Conservation (phyloP, 1,140 invertebrate species). For the Trachymyrmex septentrionalis region DNA sequence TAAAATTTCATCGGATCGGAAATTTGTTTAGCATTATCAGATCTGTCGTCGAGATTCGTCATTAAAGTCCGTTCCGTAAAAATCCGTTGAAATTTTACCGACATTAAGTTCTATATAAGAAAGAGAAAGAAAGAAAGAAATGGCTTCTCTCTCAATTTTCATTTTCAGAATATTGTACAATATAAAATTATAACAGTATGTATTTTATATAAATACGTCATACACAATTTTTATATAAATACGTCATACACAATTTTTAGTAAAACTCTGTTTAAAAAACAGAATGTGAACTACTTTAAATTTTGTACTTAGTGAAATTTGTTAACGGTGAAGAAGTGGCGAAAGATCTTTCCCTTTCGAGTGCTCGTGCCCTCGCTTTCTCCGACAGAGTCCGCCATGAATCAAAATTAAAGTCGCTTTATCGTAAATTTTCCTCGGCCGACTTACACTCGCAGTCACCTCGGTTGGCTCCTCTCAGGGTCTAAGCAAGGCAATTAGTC, state of each 20-base stretch:
- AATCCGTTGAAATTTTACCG: not conserved
- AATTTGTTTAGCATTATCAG: conserved; percentile 8
- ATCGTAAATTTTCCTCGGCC: conserved; percentile 77
- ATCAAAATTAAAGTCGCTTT: conserved; percentile 84
- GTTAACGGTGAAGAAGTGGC: not conserved
- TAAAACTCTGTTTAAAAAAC: not conserved
- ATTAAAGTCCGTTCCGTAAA: not conserved
- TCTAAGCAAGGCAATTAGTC: conserved; percentile 81
- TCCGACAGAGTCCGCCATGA: conserved; percentile 73
- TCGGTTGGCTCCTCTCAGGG: conserved; percentile 62
- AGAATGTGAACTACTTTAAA: conserved; percentile 3
- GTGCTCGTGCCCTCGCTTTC: conserved; percentile 17
- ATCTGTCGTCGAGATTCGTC: not conserved
- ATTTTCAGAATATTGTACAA: not conserved
- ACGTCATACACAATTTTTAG: conserved; percentile 7
- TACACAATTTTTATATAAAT: too few relatives aligned
- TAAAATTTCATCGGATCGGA: conserved; percentile 4
- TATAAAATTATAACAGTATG: not conserved
- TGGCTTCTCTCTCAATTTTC: not conserved
- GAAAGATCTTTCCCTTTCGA: conserved; percentile 24
- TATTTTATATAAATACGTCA: not conserved
- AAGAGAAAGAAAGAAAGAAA: not conserved
- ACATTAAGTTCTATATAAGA: not conserved
- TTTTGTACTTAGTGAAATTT: conserved; percentile 37
- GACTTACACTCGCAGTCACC: conserved; percentile 59